Evolutionary conservation across 2,888 invertebrate genomes (phyloP).

Genomic region (Drosophila kanekoi): DNA sequence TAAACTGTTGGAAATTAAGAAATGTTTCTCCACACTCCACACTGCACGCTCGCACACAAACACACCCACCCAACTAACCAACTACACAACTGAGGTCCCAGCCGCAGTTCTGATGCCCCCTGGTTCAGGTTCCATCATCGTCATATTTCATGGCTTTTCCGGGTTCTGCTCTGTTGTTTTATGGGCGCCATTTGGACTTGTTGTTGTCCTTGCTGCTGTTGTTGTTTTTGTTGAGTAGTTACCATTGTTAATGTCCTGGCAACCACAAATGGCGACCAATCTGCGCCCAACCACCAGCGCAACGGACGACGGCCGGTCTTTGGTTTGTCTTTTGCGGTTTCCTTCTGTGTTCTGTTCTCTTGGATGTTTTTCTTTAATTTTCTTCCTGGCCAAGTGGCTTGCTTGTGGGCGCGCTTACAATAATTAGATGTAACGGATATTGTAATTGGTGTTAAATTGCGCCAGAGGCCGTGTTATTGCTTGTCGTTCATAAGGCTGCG

Average conservation of each 20-base stretch:
- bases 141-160: slow-evolving; percentile 74
- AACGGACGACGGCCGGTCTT: slow-evolving; percentile 27
- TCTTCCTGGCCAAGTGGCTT: slow-evolving; percentile 71
- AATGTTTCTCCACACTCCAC: slow-evolving; percentile 59
- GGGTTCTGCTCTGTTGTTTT: slow-evolving; percentile 72
- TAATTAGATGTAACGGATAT: slow-evolving; percentile 85
- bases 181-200: slow-evolving; percentile 70
- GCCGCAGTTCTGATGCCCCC: slow-evolving; percentile 32
- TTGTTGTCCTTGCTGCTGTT: slow-evolving; percentile 27
- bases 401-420: slow-evolving; percentile 67
- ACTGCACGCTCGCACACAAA: slow-evolving; percentile 23
- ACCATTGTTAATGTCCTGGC: slow-evolving; percentile 79
- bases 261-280: slow-evolving; percentile 78
- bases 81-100: slow-evolving; percentile 22
- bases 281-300: slow-evolving; percentile 41
- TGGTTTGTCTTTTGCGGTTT: slow-evolving; percentile 54
- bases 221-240: slow-evolving; percentile 40
- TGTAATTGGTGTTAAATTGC: slow-evolving; percentile 85
- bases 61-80: slow-evolving; percentile 37
- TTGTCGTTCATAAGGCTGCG: slow-evolving; percentile 54
- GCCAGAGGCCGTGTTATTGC: slow-evolving; percentile 82
- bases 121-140: slow-evolving; percentile 55
- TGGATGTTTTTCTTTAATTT: slow-evolving; percentile 78
- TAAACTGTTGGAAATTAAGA: slow-evolving; percentile 82
- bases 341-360: slow-evolving; percentile 35